Conservation (phyloP, 2,113 vertebrate genomes). For the human region DNA sequence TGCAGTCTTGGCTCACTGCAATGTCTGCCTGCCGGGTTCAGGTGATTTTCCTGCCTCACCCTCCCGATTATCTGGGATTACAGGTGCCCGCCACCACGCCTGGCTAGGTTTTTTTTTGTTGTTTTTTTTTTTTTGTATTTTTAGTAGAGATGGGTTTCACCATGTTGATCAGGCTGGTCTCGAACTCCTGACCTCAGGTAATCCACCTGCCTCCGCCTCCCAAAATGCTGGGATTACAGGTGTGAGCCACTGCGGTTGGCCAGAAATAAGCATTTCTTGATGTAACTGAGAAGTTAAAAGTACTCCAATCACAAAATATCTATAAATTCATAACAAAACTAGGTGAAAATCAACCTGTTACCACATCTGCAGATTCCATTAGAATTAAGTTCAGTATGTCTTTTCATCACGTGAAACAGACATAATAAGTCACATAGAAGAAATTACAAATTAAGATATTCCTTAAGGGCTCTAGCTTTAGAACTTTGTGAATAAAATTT, state of each 20-base stretch:
- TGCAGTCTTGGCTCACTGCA: not conserved
- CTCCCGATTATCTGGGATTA: not conserved
- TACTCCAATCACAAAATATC: not conserved
- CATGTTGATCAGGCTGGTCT: not conserved
- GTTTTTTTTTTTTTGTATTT: too few relatives aligned
- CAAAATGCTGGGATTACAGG: not conserved
- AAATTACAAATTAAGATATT: not conserved
- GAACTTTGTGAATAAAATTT: not conserved
- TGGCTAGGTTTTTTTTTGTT: not conserved
- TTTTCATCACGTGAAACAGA: not conserved
- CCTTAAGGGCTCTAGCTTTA: not conserved
- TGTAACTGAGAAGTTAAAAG: not conserved
- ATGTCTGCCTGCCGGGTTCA: fast-evolving
- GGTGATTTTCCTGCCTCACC: not conserved
- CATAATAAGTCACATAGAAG: not conserved
- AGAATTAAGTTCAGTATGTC: not conserved
- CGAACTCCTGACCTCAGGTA: not conserved
- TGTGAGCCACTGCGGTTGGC: fast-evolving
- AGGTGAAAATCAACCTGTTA: not conserved
- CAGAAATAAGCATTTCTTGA: not conserved
- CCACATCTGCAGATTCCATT: not conserved
- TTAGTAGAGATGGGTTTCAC: not conserved
- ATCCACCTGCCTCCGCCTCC: not conserved
- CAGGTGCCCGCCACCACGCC: fast-evolving
- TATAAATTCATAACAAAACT: not conserved